Evolutionary conservation across 2,113 vertebrate species (phyloP), one percentile per base, ranked within the genome.

Genomic region (Mellivora capensis): DNA sequence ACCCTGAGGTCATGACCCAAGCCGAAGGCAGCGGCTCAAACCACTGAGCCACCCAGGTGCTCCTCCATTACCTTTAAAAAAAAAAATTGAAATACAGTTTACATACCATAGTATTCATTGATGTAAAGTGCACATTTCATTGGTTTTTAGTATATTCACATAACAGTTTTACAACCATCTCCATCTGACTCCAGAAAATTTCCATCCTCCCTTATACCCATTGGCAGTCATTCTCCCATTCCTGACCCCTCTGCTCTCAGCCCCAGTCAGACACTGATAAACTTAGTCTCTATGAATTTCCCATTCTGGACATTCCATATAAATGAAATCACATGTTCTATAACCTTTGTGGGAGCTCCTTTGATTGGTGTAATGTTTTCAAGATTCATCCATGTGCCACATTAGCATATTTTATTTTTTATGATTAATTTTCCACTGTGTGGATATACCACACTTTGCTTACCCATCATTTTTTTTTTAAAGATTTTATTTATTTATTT

Each of bases 81-180:
- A 34, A 1, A 47, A 2, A 61, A 74, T 42, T 74, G 37, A 77
- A 62, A 29, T 85, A 21, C 17, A 87, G 37, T 62, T 61, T 23
- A 87, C 23, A 69, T 52, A 74, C 42, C 14, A 42, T 59, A 42
- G n/a, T 83, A 69, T 61, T 87, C 37, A 49, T 25, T 21, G 25
- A 57, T 52, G 87, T 62, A 77, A 87, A 79, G 25, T 57, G 13
- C 49, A 85, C 64, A 71, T 2, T 54, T 93, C 2, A 25, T 42
- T 84, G 69, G 25, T 42, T 93, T 93, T 94, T 52, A 94, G 44
- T 87, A n/a, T 86, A 79, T 74, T 86, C 82, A 74, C 71, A 44
- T 27, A 29, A 52, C 49, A 83, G 80, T 80, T 90, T 62, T 59
- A 18, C 21, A 86, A 74, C 87, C 25, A 23, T 67, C 23, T 61